phyloP scores from a whole-genome alignment of 2,113 vertebrate species.

The Leptosomus discolor region DNA sequence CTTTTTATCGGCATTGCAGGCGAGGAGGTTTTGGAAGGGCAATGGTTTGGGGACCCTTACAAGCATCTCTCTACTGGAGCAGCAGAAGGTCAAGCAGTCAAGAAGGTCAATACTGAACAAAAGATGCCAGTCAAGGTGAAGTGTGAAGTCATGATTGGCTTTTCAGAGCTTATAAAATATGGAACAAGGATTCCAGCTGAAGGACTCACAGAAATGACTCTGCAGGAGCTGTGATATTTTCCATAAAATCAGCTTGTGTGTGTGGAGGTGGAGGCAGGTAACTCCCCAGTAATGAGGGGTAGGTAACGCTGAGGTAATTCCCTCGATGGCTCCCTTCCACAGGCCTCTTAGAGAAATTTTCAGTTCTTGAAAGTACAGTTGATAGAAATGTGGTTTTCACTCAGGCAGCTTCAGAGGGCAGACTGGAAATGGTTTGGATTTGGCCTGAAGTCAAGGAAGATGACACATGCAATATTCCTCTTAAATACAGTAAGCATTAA shows the following conservation, averaged over 20 bases:
- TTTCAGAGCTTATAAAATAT: background rate
- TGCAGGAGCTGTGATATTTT: background rate
- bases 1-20: background rate
- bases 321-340: background rate
- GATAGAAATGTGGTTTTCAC: background rate
- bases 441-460: background rate
- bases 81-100: too few species aligned
- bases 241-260: background rate
- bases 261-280: background rate
- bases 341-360: background rate
- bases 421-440: background rate
- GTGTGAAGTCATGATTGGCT: background rate
- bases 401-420: background rate
- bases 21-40: background rate
- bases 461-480: background rate
- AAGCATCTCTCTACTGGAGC: background rate
- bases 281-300: background rate
- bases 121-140: accelerated
- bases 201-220: background rate
- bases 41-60: background rate
- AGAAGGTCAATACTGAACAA: background rate
- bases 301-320: background rate
- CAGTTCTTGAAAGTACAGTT: background rate
- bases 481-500: background rate
- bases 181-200: background rate